Evolutionary conservation across 2,797 vertebrate genomes (phyloP).

Genomic region (Phrynocephalus guinanensis): DNA sequence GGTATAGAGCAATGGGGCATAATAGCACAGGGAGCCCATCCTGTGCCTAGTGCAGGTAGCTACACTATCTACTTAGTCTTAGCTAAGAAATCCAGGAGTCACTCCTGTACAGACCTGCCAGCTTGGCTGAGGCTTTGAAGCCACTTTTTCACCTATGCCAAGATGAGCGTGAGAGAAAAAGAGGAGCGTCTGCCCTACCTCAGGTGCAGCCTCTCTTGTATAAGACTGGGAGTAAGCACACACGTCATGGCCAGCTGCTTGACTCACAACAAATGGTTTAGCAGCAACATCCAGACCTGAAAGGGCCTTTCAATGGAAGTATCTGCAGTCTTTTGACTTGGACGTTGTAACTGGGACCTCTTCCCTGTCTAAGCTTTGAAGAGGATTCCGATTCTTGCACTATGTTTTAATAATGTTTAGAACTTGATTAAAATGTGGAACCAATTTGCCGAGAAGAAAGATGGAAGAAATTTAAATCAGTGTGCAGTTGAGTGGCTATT

Average conservation of each 20-base stretch:
- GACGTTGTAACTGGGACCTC: neutral
- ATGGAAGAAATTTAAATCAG: neutral
- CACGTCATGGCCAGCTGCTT: neutral
- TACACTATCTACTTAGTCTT: too few relatives aligned
- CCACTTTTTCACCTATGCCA: conserved; percentile 96
- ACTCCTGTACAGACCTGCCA: conserved; percentile 81
- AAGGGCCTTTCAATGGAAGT: neutral
- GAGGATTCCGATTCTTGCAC: too few relatives aligned
- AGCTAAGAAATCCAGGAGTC: conserved; percentile 61
- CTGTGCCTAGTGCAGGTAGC: conserved; percentile 46
- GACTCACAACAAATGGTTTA: neutral
- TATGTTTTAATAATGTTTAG: too few relatives aligned
- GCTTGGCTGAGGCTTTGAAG: conserved; percentile 90
- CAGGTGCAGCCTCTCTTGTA: conserved; percentile 90
- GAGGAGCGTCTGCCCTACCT: neutral
- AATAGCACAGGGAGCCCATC: conserved; percentile 61
- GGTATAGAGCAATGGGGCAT: neutral
- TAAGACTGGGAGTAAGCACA: conserved; percentile 61
- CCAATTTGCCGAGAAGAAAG: neutral
- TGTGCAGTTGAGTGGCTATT: neutral
- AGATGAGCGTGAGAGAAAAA: conserved; percentile 84
- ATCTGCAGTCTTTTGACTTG: neutral
- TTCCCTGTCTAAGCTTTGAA: conserved; percentile 1
- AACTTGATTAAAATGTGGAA: neutral
- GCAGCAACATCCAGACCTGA: neutral